phyloP scores from a whole-genome alignment of 1,140 invertebrate species.

The Pseudoatta argentina region DNA sequence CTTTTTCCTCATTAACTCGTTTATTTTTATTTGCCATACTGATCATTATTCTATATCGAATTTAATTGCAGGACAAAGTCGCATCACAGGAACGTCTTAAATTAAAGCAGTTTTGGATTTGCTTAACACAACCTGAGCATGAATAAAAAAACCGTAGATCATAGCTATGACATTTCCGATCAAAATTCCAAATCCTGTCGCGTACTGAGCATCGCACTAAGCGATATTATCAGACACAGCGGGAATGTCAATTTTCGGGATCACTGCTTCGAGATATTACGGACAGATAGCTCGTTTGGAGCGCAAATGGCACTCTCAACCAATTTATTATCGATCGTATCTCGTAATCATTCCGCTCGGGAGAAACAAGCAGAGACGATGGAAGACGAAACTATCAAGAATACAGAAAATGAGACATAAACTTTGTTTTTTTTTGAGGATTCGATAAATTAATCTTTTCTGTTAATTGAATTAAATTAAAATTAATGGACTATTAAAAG shows the following conservation, averaged over 20 bases:
- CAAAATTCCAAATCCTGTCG: conserved; percentile 71
- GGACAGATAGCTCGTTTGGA: conserved; percentile 59
- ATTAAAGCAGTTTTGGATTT: too few relatives aligned
- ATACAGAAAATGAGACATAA: not conserved
- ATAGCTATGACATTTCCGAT: conserved; percentile 65
- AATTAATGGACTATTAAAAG: too few relatives aligned
- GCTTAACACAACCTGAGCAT: conserved; percentile 38
- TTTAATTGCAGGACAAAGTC: too few relatives aligned
- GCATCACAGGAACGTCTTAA: too few relatives aligned
- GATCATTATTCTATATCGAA: too few relatives aligned
- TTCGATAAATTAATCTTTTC: too few relatives aligned
- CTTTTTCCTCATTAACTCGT: too few relatives aligned
- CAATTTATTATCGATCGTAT: conserved; percentile 68
- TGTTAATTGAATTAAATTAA: too few relatives aligned
- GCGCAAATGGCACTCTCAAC: conserved; percentile 63
- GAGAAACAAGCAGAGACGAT: not conserved
- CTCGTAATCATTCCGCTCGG: not conserved
- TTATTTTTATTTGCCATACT: too few relatives aligned
- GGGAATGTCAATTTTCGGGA: conserved; percentile 74
- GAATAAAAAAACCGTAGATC: conserved; percentile 54
- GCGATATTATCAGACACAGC: conserved; percentile 76
- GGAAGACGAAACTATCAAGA: not conserved
- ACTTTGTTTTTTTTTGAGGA: too few relatives aligned
- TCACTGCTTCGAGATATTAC: conserved; percentile 71
- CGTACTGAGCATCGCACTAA: conserved; percentile 73